These are phyloP conservation scores for Heliothis peltigera DNA, from an alignment of 2,888 invertebrate genomes.

Conservation along the genomic window DNA sequence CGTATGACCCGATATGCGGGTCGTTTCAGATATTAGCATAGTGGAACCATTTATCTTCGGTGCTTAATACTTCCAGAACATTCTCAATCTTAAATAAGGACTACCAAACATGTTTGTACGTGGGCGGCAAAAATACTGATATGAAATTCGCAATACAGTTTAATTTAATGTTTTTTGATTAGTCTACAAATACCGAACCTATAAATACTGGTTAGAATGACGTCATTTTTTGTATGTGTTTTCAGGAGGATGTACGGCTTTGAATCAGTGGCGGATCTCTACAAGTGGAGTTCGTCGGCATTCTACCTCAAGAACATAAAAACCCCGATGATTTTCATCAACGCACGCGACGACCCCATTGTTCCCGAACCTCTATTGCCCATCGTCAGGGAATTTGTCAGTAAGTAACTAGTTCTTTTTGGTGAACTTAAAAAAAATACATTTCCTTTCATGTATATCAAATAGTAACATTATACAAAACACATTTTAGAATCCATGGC, in stretches of 20 bases:
- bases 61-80: neutral
- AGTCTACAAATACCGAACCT: neutral
- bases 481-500: no score
- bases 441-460: no score
- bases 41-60: neutral
- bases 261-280: constrained; percentile 93
- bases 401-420: constrained; percentile 91
- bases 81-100: neutral
- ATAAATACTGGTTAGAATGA: neutral
- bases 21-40: constrained; percentile 20
- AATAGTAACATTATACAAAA: no score
- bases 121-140: no score
- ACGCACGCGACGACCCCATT: constrained; percentile 97
- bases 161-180: neutral
- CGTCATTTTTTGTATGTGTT: constrained; percentile 43
- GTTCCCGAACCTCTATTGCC: constrained; percentile 94
- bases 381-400: constrained; percentile 93
- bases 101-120: no score
- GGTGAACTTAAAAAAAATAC: neutral
- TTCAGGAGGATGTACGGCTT: constrained; percentile 94
- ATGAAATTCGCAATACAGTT: no score
- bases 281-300: constrained; percentile 95
- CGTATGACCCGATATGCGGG: constrained; percentile 8
- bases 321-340: constrained; percentile 97
- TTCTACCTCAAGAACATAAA: constrained; percentile 94